Base-by-base conservation (phyloP, 2,888 invertebrate genomes). In the Steinernema scapterisci region DNA sequence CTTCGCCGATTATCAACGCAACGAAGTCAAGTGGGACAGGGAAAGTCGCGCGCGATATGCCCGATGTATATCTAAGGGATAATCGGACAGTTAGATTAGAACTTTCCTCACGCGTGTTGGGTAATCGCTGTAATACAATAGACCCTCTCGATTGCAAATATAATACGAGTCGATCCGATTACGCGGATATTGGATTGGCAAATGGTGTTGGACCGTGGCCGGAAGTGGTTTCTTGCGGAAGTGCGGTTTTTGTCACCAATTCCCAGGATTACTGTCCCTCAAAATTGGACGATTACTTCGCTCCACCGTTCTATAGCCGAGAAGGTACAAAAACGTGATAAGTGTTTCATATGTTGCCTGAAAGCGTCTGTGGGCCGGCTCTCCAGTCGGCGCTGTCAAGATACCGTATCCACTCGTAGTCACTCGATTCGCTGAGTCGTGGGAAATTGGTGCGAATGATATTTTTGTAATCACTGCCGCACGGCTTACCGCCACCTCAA, bases 81-180 rank as follows among this genome's bases (percentile, higher is more conserved):
- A 25, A 63, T 63, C 63, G 11, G 63, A 63, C 63, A 63, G 63
- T 27, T 63, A 63, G 63, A 63, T 63, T 63, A 63, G 63, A 63
- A 63, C 63, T 63, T 63, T 13, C 25, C 31, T 63, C 63, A 27
- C 63, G 63, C 63, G 63, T 63, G 27, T 63, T 63, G 63, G 63
- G 63, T 63, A 63, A 63, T 63, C 63, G 27, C 63, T 63, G 63
- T 63, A 63, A 63, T 63, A 63, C 63, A 63, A 63, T 63, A 63
- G 63, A 63, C 63, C 31, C 63, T 25, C 63, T 63, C 63, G 5
- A 31, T 31, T 31, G 63, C 63, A 63, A 63, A 63, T n/a, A 63
- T 31, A 31, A 63, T 63, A 31, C 63, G 63, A 27, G 63, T 27
- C 27, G 27, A 63, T 63, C 63, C 63, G 63, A 63, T 63, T 63